These are phyloP conservation scores for Chelidonichthys spinosus DNA, from an alignment of 2,797 vertebrate species.

Conservation along the genomic window DNA sequence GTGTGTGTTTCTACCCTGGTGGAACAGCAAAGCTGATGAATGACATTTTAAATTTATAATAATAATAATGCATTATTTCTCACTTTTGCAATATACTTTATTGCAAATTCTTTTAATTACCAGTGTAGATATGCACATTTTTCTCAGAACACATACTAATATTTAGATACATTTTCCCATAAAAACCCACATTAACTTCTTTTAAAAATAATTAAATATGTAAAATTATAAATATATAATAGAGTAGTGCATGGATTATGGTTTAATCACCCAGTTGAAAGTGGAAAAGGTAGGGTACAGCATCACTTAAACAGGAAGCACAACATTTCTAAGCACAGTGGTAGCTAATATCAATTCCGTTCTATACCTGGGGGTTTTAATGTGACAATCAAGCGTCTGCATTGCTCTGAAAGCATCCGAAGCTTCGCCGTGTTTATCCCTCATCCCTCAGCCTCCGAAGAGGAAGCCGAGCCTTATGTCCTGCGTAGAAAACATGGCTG, in stretches of 20 bases:
- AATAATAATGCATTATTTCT: background rate
- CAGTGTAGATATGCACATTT: slow-evolving; percentile 5
- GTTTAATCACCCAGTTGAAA: slow-evolving; percentile 23
- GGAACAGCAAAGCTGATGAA: background rate
- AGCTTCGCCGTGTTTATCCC: slow-evolving; percentile 47
- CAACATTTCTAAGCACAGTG: slow-evolving; percentile 43
- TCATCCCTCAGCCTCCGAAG: slow-evolving; percentile 61
- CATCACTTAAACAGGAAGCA: slow-evolving; percentile 13
- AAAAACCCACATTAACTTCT: slow-evolving; percentile 13
- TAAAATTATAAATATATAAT: slow-evolving; percentile 22
- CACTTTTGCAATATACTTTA: slow-evolving; percentile 26
- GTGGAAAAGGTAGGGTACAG: slow-evolving; percentile 20
- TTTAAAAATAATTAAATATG: slow-evolving; percentile 24
- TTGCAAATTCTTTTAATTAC: slow-evolving; percentile 22
- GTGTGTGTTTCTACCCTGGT: background rate
- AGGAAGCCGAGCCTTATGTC: slow-evolving; percentile 70
- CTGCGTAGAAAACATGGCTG: slow-evolving; percentile 70
- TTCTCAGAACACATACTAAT: slow-evolving; percentile 3
- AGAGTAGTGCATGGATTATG: slow-evolving; percentile 12
- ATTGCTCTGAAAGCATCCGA: slow-evolving; percentile 50
- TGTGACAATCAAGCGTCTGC: slow-evolving; percentile 59
- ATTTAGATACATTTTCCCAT: background rate
- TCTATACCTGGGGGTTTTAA: slow-evolving; percentile 55
- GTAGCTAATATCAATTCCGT: slow-evolving; percentile 37
- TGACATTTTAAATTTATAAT: background rate